Conservation (phyloP, 2,113 vertebrate species). For the Colius striatus region DNA sequence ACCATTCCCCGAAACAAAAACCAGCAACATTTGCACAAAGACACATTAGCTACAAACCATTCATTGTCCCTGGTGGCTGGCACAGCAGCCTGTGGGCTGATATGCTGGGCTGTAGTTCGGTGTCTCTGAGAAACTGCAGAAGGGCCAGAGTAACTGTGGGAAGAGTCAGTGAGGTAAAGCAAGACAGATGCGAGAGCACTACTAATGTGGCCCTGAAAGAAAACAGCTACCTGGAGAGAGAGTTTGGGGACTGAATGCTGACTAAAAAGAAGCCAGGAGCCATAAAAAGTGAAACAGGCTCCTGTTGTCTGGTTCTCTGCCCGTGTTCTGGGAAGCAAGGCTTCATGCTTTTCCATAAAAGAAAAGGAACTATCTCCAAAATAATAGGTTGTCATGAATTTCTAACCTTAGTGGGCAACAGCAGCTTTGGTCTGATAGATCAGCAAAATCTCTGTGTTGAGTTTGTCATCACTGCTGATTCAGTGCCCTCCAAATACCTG, state of each 20-base stretch:
- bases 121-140: slow-evolving; percentile 36
- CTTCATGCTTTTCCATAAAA: neutral
- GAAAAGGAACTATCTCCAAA: neutral
- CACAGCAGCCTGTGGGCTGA: neutral
- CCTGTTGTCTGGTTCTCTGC: slow-evolving; percentile 18
- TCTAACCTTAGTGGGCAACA: neutral
- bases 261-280: slow-evolving; percentile 34
- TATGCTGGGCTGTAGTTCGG: neutral
- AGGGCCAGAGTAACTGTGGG: slow-evolving; percentile 1
- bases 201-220: slow-evolving; percentile 38
- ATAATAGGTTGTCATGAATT: neutral
- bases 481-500: neutral
- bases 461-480: neutral
- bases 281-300: slow-evolving; percentile 34
- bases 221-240: slow-evolving; percentile 56
- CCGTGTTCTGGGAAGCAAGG: neutral
- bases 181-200: slow-evolving; percentile 31
- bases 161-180: slow-evolving; percentile 47
- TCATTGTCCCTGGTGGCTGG: neutral
- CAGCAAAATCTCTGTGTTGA: neutral
- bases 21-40: neutral
- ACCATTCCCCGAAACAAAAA: neutral
- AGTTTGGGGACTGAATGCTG: slow-evolving; percentile 10
- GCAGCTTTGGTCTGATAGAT: neutral
- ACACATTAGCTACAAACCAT: neutral